Base-by-base conservation (phyloP, 2,888 invertebrate species). In the Agonopterix subpropinquella region DNA sequence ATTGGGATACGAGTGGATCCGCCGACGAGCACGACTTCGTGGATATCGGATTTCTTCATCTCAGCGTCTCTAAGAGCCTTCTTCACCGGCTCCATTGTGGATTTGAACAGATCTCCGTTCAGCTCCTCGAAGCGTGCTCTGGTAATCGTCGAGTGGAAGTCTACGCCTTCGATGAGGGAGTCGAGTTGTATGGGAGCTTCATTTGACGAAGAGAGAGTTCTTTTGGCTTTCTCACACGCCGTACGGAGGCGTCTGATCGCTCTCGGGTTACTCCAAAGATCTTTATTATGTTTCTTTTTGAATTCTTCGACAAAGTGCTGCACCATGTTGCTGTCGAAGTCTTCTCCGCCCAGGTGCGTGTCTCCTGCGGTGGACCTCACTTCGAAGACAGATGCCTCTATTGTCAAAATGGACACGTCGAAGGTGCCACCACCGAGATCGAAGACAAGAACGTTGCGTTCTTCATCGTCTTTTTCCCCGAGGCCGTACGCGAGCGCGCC, bases 311-410 rank as follows among this genome's bases (percentile, higher is more conserved):
- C 84, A 46, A 92, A 85, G 61, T 91, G 90, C 11, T 13, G n/a
- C 7, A 42, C 42, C 11, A 42, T 89, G 58, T 53, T 81, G 83
- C 75, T 92, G 91, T 73, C 42, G 11, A 42, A 11, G 11, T 42
- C 42, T 8, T 93, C 93, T 15, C 93, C 93, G 43, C 94, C 93
- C 53, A 94, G 86, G 69, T 94, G 94, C 8, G 95, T 95, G 65
- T 95, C 94, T 35, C 94, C 94, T 47, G 93, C 92, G 1, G 94
- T 95, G 0, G 95, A 84, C 73, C 92, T 92, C 4, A 94, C 95
- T 70, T 94, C 93, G 73, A 94, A 94, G 51, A 89, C 64, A 5
- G 93, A 89, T 72, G 94, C 94, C 70, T 93, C 93, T 69, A 94
- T 94, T 49, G 93, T 92, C 42, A 95, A 80, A 55, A 95, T 91